phyloP scores from a whole-genome alignment of 2,113 vertebrate genomes.

The Laticauda colubrina region DNA sequence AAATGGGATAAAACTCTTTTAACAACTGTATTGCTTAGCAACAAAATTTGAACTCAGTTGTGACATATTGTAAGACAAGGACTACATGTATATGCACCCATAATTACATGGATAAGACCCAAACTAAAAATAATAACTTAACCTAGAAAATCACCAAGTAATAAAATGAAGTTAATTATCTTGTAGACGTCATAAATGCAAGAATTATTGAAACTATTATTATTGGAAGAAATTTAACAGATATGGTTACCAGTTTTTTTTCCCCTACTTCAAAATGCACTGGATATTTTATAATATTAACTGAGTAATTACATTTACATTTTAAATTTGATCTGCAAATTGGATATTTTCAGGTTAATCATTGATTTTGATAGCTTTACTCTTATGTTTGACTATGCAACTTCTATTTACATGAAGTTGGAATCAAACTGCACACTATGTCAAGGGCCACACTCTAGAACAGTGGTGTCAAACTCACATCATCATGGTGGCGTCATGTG shows the following conservation, averaged over 20 bases:
- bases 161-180: neutral
- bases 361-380: neutral
- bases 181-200: neutral
- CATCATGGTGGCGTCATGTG: no score
- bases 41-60: neutral
- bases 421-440: neutral
- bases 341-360: neutral
- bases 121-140: neutral
- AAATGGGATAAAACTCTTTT: no score
- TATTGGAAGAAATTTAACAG: neutral
- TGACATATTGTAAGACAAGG: neutral
- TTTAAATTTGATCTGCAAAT: neutral
- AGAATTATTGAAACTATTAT: neutral
- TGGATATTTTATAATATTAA: neutral
- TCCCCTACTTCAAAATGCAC: neutral
- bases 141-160: neutral
- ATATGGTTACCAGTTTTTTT: neutral
- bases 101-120: neutral
- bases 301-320: no score
- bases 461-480: no score
- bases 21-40: no score
- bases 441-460: neutral
- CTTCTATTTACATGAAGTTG: neutral
- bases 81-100: neutral
- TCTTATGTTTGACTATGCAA: neutral